These are phyloP conservation scores for Podarcis siculus DNA, from an alignment of 2,797 vertebrate species.

Conservation along the genomic window DNA sequence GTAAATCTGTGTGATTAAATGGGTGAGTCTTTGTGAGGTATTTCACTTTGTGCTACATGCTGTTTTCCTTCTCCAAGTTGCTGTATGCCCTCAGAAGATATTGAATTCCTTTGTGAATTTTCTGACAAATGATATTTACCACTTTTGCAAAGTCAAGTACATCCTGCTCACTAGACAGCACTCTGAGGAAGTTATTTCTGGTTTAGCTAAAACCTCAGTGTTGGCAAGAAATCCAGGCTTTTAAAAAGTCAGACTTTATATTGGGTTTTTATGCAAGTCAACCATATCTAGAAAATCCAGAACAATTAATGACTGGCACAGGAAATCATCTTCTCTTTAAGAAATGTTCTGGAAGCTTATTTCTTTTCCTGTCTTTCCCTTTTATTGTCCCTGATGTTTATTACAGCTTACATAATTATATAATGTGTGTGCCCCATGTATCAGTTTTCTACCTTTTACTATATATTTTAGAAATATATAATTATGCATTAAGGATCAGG, in stretches of 20 bases:
- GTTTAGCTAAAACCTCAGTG: neutral
- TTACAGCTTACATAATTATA: neutral
- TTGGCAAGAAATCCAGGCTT: neutral
- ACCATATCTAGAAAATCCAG: neutral
- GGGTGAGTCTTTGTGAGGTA: neutral
- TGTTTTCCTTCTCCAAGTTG: neutral
- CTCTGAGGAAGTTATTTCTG: neutral
- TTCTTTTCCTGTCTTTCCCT: neutral
- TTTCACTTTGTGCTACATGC: neutral
- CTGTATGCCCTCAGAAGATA: neutral
- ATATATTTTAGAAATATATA: too few species aligned
- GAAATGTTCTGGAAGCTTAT: neutral
- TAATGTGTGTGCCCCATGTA: too few species aligned
- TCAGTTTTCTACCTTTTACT: too few species aligned
- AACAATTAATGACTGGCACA: neutral
- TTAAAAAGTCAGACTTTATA: neutral
- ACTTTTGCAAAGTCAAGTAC: neutral
- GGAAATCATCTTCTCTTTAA: neutral
- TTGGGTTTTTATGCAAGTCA: neutral
- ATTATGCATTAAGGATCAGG: too few species aligned
- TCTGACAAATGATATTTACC: slow-evolving; percentile 6
- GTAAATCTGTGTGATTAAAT: neutral
- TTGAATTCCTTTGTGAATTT: neutral
- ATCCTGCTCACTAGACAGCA: neutral
- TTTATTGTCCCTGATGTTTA: neutral